A percentile compares a stretch with the other conserved stretches of the same genome.
Conservation (phyloP, 1,140 invertebrate genomes). For the Calephelis virginiensis region DNA sequence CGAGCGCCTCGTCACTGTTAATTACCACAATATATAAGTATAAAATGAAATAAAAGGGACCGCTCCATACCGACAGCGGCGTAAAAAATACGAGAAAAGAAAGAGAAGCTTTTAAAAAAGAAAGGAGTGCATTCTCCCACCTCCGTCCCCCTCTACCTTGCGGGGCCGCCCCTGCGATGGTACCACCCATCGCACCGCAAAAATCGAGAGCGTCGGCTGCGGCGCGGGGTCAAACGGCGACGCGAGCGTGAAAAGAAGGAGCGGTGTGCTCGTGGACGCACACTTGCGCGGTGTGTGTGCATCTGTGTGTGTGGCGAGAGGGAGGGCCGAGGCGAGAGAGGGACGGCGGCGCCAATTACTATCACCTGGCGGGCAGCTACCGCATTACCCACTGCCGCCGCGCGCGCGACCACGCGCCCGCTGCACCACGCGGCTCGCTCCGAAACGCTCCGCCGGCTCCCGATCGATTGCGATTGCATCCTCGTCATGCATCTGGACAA, state of each 20-base stretch:
- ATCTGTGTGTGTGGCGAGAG: constrained; percentile 62
- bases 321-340: constrained; percentile 58
- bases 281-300: constrained; percentile 36
- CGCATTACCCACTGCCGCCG: constrained; percentile 74
- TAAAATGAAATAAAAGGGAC: constrained; percentile 75
- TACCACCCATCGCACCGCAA: constrained; percentile 73
- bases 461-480: constrained; percentile 54
- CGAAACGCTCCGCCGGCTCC: constrained; percentile 34
- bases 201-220: constrained; percentile 71
- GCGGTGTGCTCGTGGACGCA: constrained; percentile 56
- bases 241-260: constrained; percentile 74
- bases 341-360: constrained; percentile 73
- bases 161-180: constrained; percentile 58
- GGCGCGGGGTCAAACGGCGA: constrained; percentile 73
- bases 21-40: constrained; percentile 76
- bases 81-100: constrained; percentile 78
- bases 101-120: constrained; percentile 77
- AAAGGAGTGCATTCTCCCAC: constrained; percentile 74
- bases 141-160: constrained; percentile 44
- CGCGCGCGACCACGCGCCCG: constrained; percentile 68
- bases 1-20: constrained; percentile 72
- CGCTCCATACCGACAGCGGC: constrained; percentile 68
- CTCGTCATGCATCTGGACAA: constrained; percentile 35
- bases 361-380: constrained; percentile 75
- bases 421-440: constrained; percentile 48